Evolutionary conservation across 2,888 invertebrate genomes (phyloP).

Genomic region (Conus canariensis): DNA sequence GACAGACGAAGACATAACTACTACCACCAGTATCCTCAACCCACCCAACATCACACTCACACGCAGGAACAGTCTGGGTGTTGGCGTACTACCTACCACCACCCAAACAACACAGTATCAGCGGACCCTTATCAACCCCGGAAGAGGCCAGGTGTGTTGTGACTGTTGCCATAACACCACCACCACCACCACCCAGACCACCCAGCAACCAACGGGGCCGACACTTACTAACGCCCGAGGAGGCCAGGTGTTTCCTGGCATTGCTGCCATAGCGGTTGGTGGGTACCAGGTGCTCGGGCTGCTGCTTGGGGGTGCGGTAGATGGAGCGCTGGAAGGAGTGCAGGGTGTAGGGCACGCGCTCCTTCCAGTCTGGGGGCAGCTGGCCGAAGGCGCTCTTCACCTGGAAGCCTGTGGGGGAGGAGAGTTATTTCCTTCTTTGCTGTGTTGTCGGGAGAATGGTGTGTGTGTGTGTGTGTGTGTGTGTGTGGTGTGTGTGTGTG

Average conservation of each 20-base stretch:
- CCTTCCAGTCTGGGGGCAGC: conserved; percentile 71
- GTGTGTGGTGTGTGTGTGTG: too few relatives aligned
- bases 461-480: too few relatives aligned
- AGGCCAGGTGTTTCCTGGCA: conserved; percentile 63
- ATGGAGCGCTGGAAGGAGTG: conserved; percentile 66
- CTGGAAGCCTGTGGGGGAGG: conserved; percentile 61
- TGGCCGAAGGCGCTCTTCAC: conserved; percentile 62
- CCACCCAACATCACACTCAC: background rate
- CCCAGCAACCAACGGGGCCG: too few relatives aligned
- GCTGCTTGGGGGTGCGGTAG: conserved; percentile 64
- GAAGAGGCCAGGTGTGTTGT: too few relatives aligned
- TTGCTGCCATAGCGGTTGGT: conserved; percentile 71
- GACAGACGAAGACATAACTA: conserved; percentile 3
- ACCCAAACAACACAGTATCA: too few relatives aligned
- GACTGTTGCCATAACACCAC: too few relatives aligned
- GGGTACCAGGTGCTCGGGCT: conserved; percentile 60
- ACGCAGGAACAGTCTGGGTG: background rate
- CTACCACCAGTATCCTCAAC: background rate
- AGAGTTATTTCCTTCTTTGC: background rate
- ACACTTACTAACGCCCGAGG: conserved; percentile 68
- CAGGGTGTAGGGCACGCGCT: conserved; percentile 67
- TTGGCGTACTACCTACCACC: background rate
- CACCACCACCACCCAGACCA: too few relatives aligned
- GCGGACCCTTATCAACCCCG: too few relatives aligned
- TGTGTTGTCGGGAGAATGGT: background rate